These are phyloP conservation scores for Anorthoa munda DNA, from an alignment of 2,888 invertebrate species.

Conservation along the genomic window DNA sequence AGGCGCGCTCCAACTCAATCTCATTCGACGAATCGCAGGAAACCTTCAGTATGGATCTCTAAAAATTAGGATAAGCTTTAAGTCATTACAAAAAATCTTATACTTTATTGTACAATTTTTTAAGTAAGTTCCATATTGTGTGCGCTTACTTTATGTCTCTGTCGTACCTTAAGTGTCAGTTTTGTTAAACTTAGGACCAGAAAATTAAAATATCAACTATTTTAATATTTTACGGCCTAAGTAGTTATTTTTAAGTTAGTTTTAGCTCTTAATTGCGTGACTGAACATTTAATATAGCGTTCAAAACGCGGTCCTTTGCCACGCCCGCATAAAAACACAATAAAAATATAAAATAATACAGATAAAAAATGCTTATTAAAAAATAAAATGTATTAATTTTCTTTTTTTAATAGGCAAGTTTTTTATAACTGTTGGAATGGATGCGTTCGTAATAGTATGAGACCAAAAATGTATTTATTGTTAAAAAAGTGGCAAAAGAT, in stretches of 20 bases:
- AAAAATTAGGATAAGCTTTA: constrained; percentile 73
- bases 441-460: constrained; percentile 66
- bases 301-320: constrained; percentile 83
- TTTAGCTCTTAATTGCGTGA: constrained; percentile 73
- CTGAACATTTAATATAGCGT: constrained; percentile 81
- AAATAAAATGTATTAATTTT: constrained; percentile 64
- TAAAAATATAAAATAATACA: constrained; percentile 56
- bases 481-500: constrained; percentile 76
- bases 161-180: constrained; percentile 51
- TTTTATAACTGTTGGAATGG: constrained; percentile 67
- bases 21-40: constrained; percentile 89
- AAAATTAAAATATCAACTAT: constrained; percentile 20
- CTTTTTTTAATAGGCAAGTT: too few relatives aligned
- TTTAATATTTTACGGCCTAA: constrained; percentile 41
- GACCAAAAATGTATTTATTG: constrained; percentile 72
- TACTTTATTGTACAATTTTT: constrained; percentile 51
- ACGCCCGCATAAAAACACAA: constrained; percentile 68
- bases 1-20: constrained; percentile 84
- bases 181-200: constrained; percentile 47
- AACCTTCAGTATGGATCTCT: constrained; percentile 90
- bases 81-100: constrained; percentile 54
- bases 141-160: constrained; percentile 53
- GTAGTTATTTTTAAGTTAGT: constrained; percentile 47
- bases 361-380: constrained; percentile 65
- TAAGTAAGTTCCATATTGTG: constrained; percentile 44